Conservation (phyloP, 2,888 invertebrate species). For the Drosophila acutilabella region DNA sequence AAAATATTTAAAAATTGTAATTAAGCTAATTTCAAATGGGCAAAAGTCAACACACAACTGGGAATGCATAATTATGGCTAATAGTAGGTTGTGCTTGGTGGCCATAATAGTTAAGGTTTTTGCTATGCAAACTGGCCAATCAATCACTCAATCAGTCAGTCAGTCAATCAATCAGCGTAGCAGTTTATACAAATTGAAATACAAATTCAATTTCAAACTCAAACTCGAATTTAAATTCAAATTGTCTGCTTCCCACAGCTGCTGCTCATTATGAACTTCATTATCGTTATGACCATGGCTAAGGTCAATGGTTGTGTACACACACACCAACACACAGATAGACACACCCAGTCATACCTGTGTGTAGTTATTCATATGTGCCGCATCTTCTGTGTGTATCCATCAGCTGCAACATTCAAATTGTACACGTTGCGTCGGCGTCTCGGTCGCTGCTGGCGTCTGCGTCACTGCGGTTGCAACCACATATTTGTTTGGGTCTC, state of each 20-base stretch:
- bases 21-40: slow-evolving; percentile 50
- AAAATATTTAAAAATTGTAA: slow-evolving; percentile 31
- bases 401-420: slow-evolving; percentile 79
- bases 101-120: slow-evolving; percentile 22
- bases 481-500: slow-evolving; percentile 58
- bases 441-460: slow-evolving; percentile 24
- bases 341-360: slow-evolving; percentile 5
- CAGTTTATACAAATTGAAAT: slow-evolving; percentile 42
- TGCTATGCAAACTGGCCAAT: slow-evolving; percentile 12
- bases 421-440: slow-evolving; percentile 55
- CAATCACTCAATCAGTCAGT: slow-evolving; percentile 44
- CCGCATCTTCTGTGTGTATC: slow-evolving; percentile 63
- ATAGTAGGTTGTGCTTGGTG: slow-evolving; percentile 38
- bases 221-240: slow-evolving; percentile 7
- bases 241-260: slow-evolving; percentile 42
- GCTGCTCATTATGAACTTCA: slow-evolving; percentile 32
- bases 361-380: slow-evolving; percentile 20
- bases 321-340: neutral
- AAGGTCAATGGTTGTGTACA: slow-evolving; percentile 68
- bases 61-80: slow-evolving; percentile 45
- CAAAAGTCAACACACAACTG: slow-evolving; percentile 17
- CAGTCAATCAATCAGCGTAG: slow-evolving; percentile 24
- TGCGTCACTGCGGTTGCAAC: slow-evolving; percentile 51
- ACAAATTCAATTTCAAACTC: slow-evolving; percentile 1
- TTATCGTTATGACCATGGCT: slow-evolving; percentile 51